Base-by-base conservation (phyloP, 2,888 invertebrate species). In the Zaprionus lineosus region DNA sequence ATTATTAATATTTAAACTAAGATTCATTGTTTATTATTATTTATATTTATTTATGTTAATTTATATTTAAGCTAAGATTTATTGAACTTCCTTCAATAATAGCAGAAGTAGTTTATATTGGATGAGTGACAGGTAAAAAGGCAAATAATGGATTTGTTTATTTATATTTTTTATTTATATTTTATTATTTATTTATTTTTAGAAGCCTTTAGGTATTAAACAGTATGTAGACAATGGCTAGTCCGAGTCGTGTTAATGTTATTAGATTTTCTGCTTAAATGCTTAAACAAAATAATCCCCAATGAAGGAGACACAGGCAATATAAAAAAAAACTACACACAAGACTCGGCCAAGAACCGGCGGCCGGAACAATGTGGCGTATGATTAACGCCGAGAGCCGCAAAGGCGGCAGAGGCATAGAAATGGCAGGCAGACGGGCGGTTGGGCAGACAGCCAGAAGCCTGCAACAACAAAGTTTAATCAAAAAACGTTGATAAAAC, bases 401-500 rank as follows among this genome's bases (percentile, higher is more conserved):
- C 46, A 79, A 74, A 81, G 74, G 60, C 56, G 59, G 62, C 74
- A 58, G 52, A 36, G 53, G 33, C 36, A 63, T 65, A 74, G 62
- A 56, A 69, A 12, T 53, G 64, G 58, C 68, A 68, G 72, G n/a
- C n/a, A 59, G 56, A 9, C 56, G 64, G 58, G 61, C 63, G 71
- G 58, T n/a, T 4, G 26, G 50, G 41, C 52, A 60, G 51, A 14
- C 40, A 29, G 16, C 24, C 18, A 41, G 18, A 47, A 51, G 28
- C 52, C 14, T 40, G 14, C 61, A 61, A 37, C 43, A 52, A 53
- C 55, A 65, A 69, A 68, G 73, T 69, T 83, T 83, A 84, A 77
- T 77, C 84, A 77, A 77, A 83, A n/a, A 79, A 73, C 81, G 81
- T 79, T 77, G 84, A 77, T 77, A 77, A 83, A 83, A 83, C 81